Base-by-base conservation (phyloP, 2,888 invertebrate genomes). In the Protophormia terraenovae region DNA sequence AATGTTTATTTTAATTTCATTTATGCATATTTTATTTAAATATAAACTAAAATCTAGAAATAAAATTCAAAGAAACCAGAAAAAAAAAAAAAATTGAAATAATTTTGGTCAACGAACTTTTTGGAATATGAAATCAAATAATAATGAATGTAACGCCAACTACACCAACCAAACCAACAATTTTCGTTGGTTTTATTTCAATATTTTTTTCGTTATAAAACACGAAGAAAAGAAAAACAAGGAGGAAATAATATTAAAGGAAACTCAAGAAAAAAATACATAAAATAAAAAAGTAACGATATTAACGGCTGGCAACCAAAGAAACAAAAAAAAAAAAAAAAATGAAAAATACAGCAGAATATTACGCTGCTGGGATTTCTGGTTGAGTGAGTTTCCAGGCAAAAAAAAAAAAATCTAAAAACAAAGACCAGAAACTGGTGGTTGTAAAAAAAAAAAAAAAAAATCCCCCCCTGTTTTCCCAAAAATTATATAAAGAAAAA, bases 331-430 rank as follows among this genome's bases (percentile, higher is more conserved):
- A 47, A 19, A 47, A 16, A 16, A 7, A 47, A 47, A 47, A 7
- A 32, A 32, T 6, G 32, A 32, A 32, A 47, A 72, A 53, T 64
- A 67, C n/a, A 81, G 53, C 50, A 73, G 78, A 84, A 84, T 79
- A 80, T 71, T 76, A 47, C 79, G 64, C 80, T 75, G 64, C 80
- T 84, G 84, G 81, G 53, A 84, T 84, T 81, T 81, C 84, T 84
- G 84, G 84, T 84, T 62, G 81, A 84, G 62, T 81, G 67, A 81
- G 84, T 81, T 84, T 84, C 14, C 32, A 67, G 69, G 50, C 60
- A 81, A 71, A 24, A 76, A 35, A 58, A 45, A 62, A 47, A 50
- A 62, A 27, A 50, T 32, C n/a, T 8, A 58, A 67, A 55, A 47
- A 35, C 38, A 47, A 35, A 62, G n/a, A 79, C n/a, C 2, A 77